phyloP scores from a whole-genome alignment of 1,140 invertebrate genomes.

The Sarcophaga peregrina region DNA sequence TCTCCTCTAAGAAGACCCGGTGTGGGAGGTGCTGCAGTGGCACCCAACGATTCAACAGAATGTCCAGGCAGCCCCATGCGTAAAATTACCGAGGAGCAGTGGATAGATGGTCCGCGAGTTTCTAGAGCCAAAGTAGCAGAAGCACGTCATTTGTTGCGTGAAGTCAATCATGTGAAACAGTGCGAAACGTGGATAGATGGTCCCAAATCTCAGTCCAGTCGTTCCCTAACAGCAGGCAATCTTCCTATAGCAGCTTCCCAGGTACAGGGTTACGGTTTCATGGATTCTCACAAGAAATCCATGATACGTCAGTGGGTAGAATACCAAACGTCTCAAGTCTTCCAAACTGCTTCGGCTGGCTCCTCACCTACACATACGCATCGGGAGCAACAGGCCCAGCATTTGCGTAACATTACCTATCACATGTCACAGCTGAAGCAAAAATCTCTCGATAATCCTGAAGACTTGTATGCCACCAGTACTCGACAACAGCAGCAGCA shows the following conservation, averaged over 20 bases:
- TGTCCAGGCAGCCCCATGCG: conserved; percentile 61
- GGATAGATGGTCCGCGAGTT: conserved; percentile 94
- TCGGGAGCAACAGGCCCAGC: conserved; percentile 48
- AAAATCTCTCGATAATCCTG: conserved; percentile 60
- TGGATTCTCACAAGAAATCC: conserved; percentile 90
- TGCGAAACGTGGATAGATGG: conserved; percentile 95
- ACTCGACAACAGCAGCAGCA: conserved; percentile 67
- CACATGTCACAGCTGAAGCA: conserved; percentile 64
- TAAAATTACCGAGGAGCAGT: conserved; percentile 82
- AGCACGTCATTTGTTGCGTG: conserved; percentile 81
- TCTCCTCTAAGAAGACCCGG: conserved; percentile 69
- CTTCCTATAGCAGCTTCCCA: conserved; percentile 57
- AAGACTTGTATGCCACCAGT: conserved; percentile 70
- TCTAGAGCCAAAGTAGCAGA: conserved; percentile 85
- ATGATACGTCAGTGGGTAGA: conserved; percentile 96
- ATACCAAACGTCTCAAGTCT: conserved; percentile 86
- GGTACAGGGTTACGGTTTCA: conserved; percentile 79
- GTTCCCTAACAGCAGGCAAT: conserved; percentile 59
- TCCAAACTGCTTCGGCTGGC: conserved; percentile 51
- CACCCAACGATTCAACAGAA: conserved; percentile 64
- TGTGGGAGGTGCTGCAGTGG: conserved; percentile 47
- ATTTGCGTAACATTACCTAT: conserved; percentile 48
- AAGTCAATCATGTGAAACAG: conserved; percentile 78
- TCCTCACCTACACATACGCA: conserved; percentile 56
- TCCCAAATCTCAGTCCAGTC: conserved; percentile 71